Base-by-base conservation (phyloP, 2,797 vertebrate species). In the Hyperoplus immaculatus region DNA sequence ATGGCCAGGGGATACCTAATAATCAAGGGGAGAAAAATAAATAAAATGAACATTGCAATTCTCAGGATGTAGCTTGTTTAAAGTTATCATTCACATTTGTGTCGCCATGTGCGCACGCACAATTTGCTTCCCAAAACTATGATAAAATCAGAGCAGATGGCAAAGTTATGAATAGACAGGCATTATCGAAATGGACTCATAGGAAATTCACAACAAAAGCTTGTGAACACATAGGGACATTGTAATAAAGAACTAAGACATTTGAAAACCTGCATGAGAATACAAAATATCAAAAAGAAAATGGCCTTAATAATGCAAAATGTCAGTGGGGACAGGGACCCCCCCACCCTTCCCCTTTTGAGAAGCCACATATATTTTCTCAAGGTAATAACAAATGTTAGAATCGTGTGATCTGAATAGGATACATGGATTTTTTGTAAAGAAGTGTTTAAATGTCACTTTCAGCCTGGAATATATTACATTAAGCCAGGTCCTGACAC, bases 361-460 rank as follows among this genome's bases (percentile, higher is more conserved):
- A 78, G 18, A 53, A 43, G 58, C 38, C 14, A 61, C 49, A 60
- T 67, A 68, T 56, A 13, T 56, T 53, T 70, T 55, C 75, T 69
- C 39, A 57, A 12, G 3, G 42, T 66, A 61, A 65, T 45, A 60
- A 5, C 42, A 18, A 54, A 72, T 70, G 56, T 67, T 58, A 64
- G 67, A 71, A 75, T 62, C 1, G 55, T 74, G 43, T 9, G 18
- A 36, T 66, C 41, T 59, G 18, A 69, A 69, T 60, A 68, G 36
- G 58, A 85, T 68, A 69, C 68, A 39, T 5, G 11, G 56, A 66
- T 56, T 13, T 61, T 78, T 75, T 70, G 18, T 72, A 6, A 56
- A 77, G 56, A 13, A 72, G 78, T 77, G 85, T 66, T 77, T 66
- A 91, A 91, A 93, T 91, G 83, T 88, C 83, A 91, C 36, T 67